These are phyloP conservation scores for Bombyx mandarina DNA, from an alignment of 1,140 invertebrate genomes.

Conservation along the genomic window DNA sequence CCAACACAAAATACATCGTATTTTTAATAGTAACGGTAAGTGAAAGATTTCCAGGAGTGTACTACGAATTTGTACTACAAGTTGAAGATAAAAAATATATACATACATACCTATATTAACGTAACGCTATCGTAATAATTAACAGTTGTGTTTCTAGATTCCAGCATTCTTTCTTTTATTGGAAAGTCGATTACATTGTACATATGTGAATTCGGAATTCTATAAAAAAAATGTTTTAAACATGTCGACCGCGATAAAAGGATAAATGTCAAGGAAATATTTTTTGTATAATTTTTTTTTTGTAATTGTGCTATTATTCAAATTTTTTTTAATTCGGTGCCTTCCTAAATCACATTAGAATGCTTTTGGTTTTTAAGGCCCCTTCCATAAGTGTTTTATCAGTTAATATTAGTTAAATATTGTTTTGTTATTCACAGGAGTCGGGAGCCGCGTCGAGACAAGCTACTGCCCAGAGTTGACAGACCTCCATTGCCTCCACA, in stretches of 20 bases:
- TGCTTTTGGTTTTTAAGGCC: no score
- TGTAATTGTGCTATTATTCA: background rate
- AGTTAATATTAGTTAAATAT: conserved; percentile 1
- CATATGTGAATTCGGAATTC: conserved; percentile 1
- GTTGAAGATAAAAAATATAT: conserved; percentile 12
- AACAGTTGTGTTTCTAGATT: background rate
- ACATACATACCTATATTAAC: background rate
- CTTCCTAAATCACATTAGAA: background rate
- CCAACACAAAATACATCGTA: conserved; percentile 19
- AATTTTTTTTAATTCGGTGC: conserved; percentile 1
- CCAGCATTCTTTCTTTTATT: conserved; percentile 10
- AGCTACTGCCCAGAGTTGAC: conserved; percentile 24
- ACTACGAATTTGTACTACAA: conserved; percentile 28
- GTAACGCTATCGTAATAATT: background rate
- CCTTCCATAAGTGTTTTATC: no score
- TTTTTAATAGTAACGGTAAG: conserved; percentile 27
- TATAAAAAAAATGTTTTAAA: background rate
- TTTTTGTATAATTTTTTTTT: background rate
- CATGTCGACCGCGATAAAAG: background rate
- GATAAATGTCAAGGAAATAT: background rate
- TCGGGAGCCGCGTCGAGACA: conserved; percentile 39
- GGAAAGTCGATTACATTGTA: conserved; percentile 5
- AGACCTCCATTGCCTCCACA: conserved; percentile 20
- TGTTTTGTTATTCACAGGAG: conserved; percentile 33
- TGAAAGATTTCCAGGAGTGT: conserved; percentile 31